Percentiles rank a stretch among this genome's conserved stretches.
These are phyloP conservation scores for Myotis lucifugus DNA, from an alignment of 2,113 vertebrate species.

Conservation along the genomic window DNA sequence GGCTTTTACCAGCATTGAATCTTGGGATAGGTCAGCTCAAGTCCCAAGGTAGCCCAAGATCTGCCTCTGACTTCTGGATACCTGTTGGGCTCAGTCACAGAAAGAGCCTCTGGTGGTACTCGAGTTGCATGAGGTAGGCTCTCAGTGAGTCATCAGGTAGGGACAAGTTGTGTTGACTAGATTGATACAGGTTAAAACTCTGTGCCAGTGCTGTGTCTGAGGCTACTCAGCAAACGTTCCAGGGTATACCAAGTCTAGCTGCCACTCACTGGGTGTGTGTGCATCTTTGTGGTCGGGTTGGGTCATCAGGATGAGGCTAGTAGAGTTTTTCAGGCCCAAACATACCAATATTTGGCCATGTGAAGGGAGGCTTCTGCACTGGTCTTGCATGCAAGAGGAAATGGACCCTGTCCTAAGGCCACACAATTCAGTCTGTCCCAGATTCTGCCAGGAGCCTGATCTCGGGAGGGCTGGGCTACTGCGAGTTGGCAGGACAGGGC, in stretches of 20 bases:
- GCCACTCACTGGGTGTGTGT: no score
- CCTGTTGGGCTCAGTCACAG: neutral
- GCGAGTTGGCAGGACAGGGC: neutral
- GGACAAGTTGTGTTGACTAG: neutral
- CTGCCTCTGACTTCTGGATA: neutral
- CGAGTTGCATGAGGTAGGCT: neutral
- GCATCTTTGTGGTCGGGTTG: neutral
- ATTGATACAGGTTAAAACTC: neutral
- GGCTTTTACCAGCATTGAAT: neutral
- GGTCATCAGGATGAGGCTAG: neutral
- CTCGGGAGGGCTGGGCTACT: neutral
- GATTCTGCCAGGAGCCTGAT: neutral
- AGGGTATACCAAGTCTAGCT: neutral
- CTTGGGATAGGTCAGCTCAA: neutral
- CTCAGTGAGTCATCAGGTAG: neutral
- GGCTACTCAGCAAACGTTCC: no score
- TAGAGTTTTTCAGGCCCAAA: neutral
- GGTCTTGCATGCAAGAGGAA: neutral
- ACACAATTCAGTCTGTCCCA: neutral
- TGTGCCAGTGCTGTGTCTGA: no score
- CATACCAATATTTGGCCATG: neutral
- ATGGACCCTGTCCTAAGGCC: neutral
- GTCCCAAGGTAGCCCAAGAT: neutral
- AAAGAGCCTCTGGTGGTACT: neutral
- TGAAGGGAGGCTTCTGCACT: neutral